A percentile compares a stretch with the other conserved stretches of the same genome.
phyloP scores from a whole-genome alignment of 2,113 vertebrate species.

The Ornithorhynchus anatinus region DNA sequence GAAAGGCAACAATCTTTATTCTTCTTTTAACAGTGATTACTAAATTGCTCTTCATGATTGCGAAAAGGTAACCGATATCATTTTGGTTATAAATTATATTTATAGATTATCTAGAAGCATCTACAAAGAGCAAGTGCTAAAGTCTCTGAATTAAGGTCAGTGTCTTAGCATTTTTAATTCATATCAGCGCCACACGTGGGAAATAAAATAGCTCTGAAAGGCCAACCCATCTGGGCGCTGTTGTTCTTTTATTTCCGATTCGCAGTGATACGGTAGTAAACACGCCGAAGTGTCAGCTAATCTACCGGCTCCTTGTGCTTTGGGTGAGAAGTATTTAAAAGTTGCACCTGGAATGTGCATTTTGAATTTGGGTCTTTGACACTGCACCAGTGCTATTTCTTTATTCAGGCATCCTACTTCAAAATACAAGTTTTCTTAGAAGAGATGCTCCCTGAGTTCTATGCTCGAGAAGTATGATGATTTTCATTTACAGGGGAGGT shows the following conservation, averaged over 20 bases:
- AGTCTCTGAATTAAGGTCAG: conserved; percentile 31
- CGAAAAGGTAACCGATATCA: conserved; percentile 12
- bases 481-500: no score
- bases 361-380: fast-evolving
- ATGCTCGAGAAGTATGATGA: no score
- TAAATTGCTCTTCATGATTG: no score
- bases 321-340: background rate
- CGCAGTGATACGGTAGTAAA: conserved; percentile 5
- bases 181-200: conserved; percentile 23
- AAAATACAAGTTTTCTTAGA: no score
- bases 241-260: background rate
- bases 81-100: conserved; percentile 26
- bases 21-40: conserved; percentile 25
- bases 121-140: background rate
- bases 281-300: conserved; percentile 22
- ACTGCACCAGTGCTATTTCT: background rate
- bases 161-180: background rate
- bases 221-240: conserved; percentile 11
- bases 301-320: background rate
- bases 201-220: fast-evolving
- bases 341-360: fast-evolving
- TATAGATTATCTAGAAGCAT: conserved; percentile 49
- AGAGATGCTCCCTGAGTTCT: no score
- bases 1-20: background rate
- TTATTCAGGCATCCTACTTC: no score